Conservation (phyloP, 2,797 vertebrate species). For the Chelon labrosus region DNA sequence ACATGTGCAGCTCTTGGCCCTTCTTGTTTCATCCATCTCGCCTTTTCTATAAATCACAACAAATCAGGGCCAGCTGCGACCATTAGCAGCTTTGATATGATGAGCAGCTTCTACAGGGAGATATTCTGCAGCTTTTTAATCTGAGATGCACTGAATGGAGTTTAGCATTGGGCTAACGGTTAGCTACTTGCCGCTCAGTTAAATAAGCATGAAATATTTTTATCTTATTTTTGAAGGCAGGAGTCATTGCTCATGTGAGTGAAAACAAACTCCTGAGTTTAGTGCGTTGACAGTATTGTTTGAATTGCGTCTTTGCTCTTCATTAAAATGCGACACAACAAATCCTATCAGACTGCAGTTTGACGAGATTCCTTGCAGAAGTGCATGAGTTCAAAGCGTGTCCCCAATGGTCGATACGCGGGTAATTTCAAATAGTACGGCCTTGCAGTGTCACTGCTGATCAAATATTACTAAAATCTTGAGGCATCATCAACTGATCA, state of each 20-base stretch:
- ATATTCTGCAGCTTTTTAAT: neutral
- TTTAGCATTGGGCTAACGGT: too few relatives aligned
- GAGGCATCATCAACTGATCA: neutral
- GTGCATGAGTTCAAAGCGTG: neutral
- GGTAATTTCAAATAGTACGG: neutral
- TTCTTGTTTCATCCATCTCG: neutral
- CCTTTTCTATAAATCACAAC: neutral
- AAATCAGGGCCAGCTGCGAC: neutral
- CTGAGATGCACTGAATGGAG: neutral
- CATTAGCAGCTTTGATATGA: neutral
- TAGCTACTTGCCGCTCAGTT: neutral
- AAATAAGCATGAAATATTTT: neutral
- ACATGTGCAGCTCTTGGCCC: neutral
- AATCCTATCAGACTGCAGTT: neutral
- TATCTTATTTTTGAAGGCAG: neutral
- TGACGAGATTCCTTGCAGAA: neutral
- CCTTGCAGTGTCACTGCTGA: neutral
- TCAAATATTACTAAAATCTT: neutral
- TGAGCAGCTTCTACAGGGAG: neutral
- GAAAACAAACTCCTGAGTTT: neutral
- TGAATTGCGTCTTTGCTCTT: neutral
- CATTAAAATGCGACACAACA: neutral
- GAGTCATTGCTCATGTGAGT: neutral
- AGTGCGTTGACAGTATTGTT: neutral
- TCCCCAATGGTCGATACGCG: neutral